phyloP scores from a whole-genome alignment of 2,113 vertebrate genomes.

The Accipiter cooperii region DNA sequence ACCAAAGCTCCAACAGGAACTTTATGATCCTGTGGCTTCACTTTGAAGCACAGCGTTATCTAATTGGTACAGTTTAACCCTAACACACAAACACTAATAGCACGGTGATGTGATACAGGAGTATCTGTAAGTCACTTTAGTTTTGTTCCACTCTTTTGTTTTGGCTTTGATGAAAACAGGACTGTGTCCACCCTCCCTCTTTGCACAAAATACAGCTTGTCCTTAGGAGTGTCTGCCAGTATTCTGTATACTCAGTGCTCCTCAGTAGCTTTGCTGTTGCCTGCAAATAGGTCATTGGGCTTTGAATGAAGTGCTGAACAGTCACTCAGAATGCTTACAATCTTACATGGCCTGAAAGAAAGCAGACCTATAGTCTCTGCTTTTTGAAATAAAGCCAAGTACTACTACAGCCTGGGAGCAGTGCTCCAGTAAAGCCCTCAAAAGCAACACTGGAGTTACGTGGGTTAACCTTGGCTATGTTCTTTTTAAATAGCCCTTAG shows the following conservation, averaged over 20 bases:
- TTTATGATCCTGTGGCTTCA: neutral
- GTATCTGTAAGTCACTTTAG: neutral
- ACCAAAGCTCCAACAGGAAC: neutral
- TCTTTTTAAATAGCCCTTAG: neutral
- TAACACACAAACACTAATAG: neutral
- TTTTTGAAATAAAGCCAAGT: neutral
- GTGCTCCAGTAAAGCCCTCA: neutral
- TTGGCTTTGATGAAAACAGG: neutral
- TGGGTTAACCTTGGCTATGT: neutral
- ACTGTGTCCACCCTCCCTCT: neutral
- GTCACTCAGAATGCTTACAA: neutral
- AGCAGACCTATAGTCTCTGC: neutral
- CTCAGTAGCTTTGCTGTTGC: neutral
- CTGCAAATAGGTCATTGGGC: neutral
- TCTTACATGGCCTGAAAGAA: neutral
- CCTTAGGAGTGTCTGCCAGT: neutral
- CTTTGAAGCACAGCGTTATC: neutral
- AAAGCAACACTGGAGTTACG: neutral
- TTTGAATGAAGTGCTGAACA: neutral
- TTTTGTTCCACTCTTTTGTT: neutral
- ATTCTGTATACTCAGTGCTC: neutral
- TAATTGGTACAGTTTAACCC: neutral
- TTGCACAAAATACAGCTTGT: neutral
- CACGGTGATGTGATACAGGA: rapidly evolving
- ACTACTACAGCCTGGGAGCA: neutral